Percentiles rank a stretch among this genome's conserved stretches.
phyloP scores from a whole-genome alignment of 2,797 vertebrate species.

The Lacerta viridis region DNA sequence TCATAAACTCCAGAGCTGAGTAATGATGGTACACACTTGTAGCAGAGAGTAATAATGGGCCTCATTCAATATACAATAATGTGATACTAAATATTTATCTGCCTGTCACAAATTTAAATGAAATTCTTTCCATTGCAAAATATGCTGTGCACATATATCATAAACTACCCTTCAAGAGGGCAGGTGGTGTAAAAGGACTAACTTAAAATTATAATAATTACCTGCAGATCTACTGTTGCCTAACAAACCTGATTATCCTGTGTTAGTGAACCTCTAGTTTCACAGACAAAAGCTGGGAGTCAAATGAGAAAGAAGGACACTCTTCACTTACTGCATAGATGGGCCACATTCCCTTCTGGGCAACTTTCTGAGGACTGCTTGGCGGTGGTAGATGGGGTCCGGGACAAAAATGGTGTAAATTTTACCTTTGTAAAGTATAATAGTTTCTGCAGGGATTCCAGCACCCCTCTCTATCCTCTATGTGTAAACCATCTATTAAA shows the following conservation, averaged over 20 bases:
- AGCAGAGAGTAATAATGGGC: neutral
- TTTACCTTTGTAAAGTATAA: no score
- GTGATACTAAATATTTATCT: neutral
- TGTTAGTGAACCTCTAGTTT: neutral
- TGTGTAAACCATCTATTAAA: no score
- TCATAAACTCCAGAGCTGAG: neutral
- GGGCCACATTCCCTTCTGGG: no score
- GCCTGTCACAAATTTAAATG: neutral
- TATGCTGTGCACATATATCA: neutral
- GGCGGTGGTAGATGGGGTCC: no score
- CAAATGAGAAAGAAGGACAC: neutral
- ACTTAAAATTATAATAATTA: no score
- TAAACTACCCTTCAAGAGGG: neutral
- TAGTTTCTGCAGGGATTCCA: no score
- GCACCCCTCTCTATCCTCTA: no score
- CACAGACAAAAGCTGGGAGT: neutral
- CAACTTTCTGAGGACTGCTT: no score
- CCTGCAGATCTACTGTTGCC: neutral
- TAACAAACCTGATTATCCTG: neutral
- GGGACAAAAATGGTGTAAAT: no score
- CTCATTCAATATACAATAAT: conserved; percentile 7
- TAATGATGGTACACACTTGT: neutral
- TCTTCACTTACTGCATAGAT: neutral
- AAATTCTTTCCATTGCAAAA: conserved; percentile 18
- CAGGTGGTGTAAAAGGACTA: neutral